Percentiles rank a stretch among this genome's conserved stretches.
Evolutionary conservation across 1,140 invertebrate genomes (phyloP).

Genomic region (Campodea augens): DNA sequence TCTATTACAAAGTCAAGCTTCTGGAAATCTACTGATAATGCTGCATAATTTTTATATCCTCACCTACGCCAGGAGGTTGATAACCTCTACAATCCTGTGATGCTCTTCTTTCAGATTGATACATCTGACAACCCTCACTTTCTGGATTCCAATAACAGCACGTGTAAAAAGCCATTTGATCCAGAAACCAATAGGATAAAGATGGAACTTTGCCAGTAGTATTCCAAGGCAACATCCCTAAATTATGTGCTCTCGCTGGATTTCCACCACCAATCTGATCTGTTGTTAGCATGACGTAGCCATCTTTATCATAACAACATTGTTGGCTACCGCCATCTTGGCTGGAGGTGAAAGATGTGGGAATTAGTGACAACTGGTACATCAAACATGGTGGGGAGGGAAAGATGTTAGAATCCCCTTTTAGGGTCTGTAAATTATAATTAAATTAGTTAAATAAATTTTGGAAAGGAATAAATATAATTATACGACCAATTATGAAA

Average conservation of each 20-base stretch:
- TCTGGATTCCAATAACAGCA: slow-evolving; percentile 88
- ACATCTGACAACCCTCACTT: slow-evolving; percentile 82
- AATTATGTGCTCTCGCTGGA: slow-evolving; percentile 68
- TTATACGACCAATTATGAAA: no score
- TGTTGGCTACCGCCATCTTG: slow-evolving; percentile 82
- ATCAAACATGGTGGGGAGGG: no score
- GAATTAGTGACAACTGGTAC: no score
- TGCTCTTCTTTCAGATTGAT: slow-evolving; percentile 73
- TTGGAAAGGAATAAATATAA: no score
- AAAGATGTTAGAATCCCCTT: no score
- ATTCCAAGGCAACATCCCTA: slow-evolving; percentile 76
- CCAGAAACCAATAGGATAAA: slow-evolving; percentile 84
- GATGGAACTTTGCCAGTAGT: slow-evolving; percentile 80
- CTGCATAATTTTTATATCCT: no score
- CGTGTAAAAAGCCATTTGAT: slow-evolving; percentile 78
- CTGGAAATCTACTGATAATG: no score
- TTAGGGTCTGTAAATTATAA: no score
- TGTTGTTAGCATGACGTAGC: slow-evolving; percentile 76
- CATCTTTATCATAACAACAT: slow-evolving; percentile 86
- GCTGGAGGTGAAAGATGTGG: slow-evolving; percentile 34
- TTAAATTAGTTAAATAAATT: no score
- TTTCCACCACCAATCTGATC: slow-evolving; percentile 88
- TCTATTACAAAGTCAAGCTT: no score
- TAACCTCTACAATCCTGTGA: slow-evolving; percentile 91
- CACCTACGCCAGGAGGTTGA: slow-evolving; percentile 72